Evolutionary conservation across 2,888 invertebrate genomes (phyloP).

Genomic region (Torymus texanus): DNA sequence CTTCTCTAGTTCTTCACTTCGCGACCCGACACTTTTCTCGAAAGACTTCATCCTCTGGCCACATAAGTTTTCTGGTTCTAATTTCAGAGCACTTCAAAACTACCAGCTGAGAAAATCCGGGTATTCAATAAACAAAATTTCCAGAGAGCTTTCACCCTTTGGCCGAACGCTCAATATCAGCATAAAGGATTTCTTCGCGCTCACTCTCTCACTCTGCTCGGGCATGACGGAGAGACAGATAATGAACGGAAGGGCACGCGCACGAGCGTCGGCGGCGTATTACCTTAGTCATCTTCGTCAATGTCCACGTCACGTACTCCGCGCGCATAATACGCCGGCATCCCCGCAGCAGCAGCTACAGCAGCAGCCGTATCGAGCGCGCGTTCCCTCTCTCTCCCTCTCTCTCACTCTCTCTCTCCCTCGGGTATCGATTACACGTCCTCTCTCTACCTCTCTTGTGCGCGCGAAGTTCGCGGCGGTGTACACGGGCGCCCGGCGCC

Average conservation of each 20-base stretch:
- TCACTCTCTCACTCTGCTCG: too few relatives aligned
- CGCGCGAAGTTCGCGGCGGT: slow-evolving; percentile 37
- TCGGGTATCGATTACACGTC: not conserved
- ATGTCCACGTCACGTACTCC: slow-evolving; percentile 54
- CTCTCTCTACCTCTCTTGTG: not conserved
- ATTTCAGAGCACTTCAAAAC: too few relatives aligned
- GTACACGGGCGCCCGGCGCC: slow-evolving; percentile 42
- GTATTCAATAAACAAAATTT: too few relatives aligned
- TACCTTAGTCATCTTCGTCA: slow-evolving; percentile 52
- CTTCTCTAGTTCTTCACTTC: too few relatives aligned
- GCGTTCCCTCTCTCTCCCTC: slow-evolving; percentile 36
- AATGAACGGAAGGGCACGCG: slow-evolving; percentile 49
- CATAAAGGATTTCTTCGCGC: slow-evolving; percentile 18
- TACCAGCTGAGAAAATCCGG: too few relatives aligned
- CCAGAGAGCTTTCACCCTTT: too few relatives aligned
- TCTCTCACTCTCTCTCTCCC: not conserved
- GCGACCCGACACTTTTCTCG: too few relatives aligned
- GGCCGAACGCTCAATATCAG: slow-evolving; percentile 1
- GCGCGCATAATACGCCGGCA: slow-evolving; percentile 51
- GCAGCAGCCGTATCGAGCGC: slow-evolving; percentile 59
- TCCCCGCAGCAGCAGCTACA: slow-evolving; percentile 9
- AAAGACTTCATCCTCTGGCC: too few relatives aligned
- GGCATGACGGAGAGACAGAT: slow-evolving; percentile 48
- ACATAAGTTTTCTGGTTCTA: too few relatives aligned
- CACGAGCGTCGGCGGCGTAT: slow-evolving; percentile 36